Conservation (phyloP, 2,113 vertebrate genomes). For the Petrocephalus microphthalmus region DNA sequence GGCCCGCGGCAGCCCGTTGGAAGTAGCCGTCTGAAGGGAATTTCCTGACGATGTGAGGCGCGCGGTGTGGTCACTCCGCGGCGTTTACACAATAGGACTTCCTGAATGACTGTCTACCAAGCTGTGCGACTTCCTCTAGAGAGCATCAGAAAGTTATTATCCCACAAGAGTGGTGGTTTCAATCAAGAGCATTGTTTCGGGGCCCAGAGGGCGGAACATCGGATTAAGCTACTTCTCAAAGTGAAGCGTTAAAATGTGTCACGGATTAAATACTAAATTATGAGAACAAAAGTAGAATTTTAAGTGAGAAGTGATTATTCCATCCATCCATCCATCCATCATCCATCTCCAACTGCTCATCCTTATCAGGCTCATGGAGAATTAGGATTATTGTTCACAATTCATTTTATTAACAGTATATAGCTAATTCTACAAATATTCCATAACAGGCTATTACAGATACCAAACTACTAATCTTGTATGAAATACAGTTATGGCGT, state of each 20-base stretch:
- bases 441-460: background rate
- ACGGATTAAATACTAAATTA: background rate
- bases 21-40: constrained; percentile 27
- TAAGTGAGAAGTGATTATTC: background rate
- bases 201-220: background rate
- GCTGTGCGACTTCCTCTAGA: constrained; percentile 49
- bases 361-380: background rate
- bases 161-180: background rate
- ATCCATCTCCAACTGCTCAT: background rate
- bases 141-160: constrained; percentile 14
- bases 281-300: background rate
- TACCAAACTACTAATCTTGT: background rate
- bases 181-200: background rate
- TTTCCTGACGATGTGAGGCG: constrained; percentile 44
- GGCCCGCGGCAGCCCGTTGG: background rate
- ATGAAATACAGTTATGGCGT: background rate
- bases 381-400: background rate
- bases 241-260: background rate
- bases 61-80: constrained; percentile 48
- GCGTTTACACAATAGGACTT: constrained; percentile 40
- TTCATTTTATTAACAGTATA: background rate
- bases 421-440: background rate
- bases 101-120: constrained; percentile 54
- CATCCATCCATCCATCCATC: background rate
- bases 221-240: background rate